Conservation (phyloP, 2,888 invertebrate genomes). For the Frankliniella fusca region DNA sequence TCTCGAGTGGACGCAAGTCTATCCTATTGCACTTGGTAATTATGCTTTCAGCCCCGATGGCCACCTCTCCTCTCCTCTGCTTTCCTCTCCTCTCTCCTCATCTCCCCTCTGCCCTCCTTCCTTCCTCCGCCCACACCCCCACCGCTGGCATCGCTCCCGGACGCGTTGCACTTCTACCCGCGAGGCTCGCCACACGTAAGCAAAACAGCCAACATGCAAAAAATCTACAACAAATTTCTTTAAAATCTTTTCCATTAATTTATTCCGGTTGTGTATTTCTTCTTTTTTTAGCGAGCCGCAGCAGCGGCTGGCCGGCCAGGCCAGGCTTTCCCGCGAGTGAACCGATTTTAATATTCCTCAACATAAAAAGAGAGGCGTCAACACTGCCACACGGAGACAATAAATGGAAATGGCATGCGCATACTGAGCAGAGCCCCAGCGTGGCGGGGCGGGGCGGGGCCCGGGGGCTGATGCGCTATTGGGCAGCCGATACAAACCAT, state of each 20-base stretch:
- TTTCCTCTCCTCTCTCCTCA: not conserved
- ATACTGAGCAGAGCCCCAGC: not conserved
- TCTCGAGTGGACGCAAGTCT: too few relatives aligned
- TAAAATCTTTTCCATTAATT: too few relatives aligned
- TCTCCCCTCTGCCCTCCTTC: not conserved
- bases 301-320: too few relatives aligned
- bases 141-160: not conserved
- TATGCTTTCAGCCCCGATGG: constrained; percentile 12
- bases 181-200: too few relatives aligned
- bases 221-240: not conserved
- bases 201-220: not conserved
- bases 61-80: not conserved
- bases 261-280: too few relatives aligned
- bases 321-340: not conserved
- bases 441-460: not conserved
- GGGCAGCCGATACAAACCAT: not conserved
- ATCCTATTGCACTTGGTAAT: not conserved
- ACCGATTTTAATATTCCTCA: not conserved
- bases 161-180: too few relatives aligned
- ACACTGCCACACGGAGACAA: not conserved
- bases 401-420: constrained; percentile 24
- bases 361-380: constrained; percentile 3
- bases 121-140: not conserved
- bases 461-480: not conserved
- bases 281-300: too few relatives aligned